Percentiles rank a stretch among this genome's conserved stretches.
These are phyloP conservation scores for Calephelis perditalis DNA, from an alignment of 2,888 invertebrate genomes.

Conservation along the genomic window DNA sequence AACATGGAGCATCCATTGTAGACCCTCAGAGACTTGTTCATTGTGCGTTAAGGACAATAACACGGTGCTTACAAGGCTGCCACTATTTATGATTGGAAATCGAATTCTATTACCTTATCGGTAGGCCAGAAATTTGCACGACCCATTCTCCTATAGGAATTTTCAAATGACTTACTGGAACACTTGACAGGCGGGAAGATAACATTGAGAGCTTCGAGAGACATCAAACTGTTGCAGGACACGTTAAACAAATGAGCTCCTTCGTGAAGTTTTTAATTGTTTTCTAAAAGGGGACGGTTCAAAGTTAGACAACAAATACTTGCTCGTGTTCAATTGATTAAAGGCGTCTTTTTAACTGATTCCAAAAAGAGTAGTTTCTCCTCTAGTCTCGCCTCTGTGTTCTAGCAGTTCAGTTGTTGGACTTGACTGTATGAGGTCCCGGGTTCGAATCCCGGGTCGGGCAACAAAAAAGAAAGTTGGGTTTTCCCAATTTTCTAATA, in stretches of 20 bases:
- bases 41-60: slow-evolving; percentile 1
- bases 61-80: neutral
- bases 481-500: no score
- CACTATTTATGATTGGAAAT: neutral
- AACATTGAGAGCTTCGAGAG: slow-evolving; percentile 9
- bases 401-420: no score
- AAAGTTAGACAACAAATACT: neutral
- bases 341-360: no score
- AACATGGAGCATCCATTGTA: slow-evolving; percentile 7
- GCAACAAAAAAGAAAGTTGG: no score
- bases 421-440: no score
- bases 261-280: slow-evolving; percentile 9
- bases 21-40: neutral
- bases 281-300: neutral
- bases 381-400: no score
- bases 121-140: no score
- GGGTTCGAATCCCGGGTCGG: no score
- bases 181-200: neutral
- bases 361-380: no score
- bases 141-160: neutral
- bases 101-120: slow-evolving; percentile 8
- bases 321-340: neutral
- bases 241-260: slow-evolving; percentile 3
- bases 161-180: neutral
- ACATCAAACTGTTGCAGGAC: slow-evolving; percentile 3